Conservation (phyloP, 2,888 invertebrate species). For the Pteria penguin region DNA sequence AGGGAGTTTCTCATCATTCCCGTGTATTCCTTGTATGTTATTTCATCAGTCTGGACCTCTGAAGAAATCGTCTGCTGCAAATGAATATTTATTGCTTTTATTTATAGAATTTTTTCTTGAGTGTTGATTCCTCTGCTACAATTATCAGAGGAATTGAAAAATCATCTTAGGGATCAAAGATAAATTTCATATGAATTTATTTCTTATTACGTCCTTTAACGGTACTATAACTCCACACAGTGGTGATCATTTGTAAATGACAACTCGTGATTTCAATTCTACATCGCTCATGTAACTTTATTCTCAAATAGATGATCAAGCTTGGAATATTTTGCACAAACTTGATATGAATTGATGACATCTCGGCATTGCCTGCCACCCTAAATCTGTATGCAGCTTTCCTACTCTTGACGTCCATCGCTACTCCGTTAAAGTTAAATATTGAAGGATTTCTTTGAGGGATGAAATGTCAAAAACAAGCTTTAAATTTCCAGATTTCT, state of each 20-base stretch:
- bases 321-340: neutral
- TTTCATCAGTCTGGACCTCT: neutral
- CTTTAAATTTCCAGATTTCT: conserved; percentile 24
- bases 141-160: neutral
- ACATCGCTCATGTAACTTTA: conserved; percentile 9
- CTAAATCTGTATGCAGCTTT: conserved; percentile 9
- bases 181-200: neutral
- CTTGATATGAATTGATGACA: conserved; percentile 12
- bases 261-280: conserved; percentile 7
- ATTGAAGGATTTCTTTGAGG: conserved; percentile 14
- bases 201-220: neutral
- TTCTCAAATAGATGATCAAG: neutral
- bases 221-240: neutral
- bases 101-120: neutral
- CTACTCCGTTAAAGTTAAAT: conserved; percentile 6
- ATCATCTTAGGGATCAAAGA: neutral
- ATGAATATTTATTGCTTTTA: neutral
- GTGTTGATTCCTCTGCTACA: neutral
- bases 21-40: no score
- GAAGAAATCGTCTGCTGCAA: neutral
- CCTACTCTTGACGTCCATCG: neutral
- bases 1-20: no score
- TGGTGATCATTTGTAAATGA: conserved; percentile 6
- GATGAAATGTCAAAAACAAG: conserved; percentile 28
- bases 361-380: neutral